These are phyloP conservation scores for Hydrozoanthus gracilis DNA, from an alignment of 92 coral and sea anemone genomes.

Conservation along the genomic window DNA sequence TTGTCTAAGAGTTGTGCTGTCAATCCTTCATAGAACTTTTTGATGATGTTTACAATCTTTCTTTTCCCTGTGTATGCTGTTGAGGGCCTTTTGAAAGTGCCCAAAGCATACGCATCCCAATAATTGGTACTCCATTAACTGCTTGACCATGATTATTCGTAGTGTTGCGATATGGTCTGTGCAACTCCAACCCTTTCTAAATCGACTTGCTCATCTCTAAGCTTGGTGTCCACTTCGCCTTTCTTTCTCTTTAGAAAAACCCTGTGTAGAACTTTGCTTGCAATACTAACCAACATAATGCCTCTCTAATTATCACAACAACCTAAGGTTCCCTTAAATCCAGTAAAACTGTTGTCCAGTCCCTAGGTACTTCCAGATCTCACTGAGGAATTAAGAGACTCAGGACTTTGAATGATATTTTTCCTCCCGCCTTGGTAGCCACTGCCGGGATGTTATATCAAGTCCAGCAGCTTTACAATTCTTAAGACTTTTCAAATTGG, in stretches of 20 bases:
- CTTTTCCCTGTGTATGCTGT: constrained; percentile 14
- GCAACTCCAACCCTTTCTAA: constrained; percentile 2
- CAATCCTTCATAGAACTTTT: constrained; percentile 6
- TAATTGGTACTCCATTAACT: not conserved
- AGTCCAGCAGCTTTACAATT: constrained; percentile 6
- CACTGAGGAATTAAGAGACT: constrained; percentile 18
- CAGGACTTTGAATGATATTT: constrained; percentile 40
- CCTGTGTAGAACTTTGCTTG: constrained; percentile 31
- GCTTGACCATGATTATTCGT: not conserved
- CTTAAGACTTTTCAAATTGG: not conserved
- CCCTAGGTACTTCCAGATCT: constrained; percentile 47
- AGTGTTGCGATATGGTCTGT: constrained; percentile 18
- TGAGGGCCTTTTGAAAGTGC: not conserved
- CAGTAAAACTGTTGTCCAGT: constrained; percentile 40
- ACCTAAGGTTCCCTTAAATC: constrained; percentile 18
- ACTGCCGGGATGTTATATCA: not conserved
- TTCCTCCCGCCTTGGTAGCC: not conserved
- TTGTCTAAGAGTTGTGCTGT: constrained; percentile 16
- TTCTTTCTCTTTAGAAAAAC: constrained; percentile 38
- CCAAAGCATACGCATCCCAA: not conserved
- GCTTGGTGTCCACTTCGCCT: constrained; percentile 33
- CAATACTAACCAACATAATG: constrained; percentile 43
- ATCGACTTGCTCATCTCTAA: not conserved
- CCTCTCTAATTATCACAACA: not conserved
- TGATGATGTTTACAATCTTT: not conserved